Conservation (phyloP, 2,888 invertebrate genomes). For the Neoaliturus tenellus region DNA sequence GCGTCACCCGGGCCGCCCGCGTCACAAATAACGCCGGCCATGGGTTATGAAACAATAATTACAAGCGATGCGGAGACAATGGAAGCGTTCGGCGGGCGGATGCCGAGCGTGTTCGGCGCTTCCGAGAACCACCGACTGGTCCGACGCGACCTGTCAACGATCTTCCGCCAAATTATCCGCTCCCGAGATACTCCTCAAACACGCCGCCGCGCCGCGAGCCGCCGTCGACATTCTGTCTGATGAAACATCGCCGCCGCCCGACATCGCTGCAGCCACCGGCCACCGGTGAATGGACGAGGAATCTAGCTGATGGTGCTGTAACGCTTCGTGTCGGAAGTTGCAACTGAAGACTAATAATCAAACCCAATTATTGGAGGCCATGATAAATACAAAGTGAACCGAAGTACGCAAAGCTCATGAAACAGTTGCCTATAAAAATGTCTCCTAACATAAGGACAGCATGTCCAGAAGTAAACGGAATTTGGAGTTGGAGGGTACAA, state of each 20-base stretch:
- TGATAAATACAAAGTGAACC: too few relatives aligned
- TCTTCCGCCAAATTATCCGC: slow-evolving; percentile 13
- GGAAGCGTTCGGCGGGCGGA: background rate
- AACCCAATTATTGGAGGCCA: too few relatives aligned
- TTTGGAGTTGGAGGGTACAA: too few relatives aligned
- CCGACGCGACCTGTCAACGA: background rate
- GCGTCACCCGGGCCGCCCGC: background rate
- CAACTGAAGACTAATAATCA: too few relatives aligned
- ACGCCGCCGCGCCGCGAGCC: background rate
- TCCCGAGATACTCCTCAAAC: background rate
- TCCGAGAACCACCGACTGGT: slow-evolving; percentile 13
- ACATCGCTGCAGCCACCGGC: too few relatives aligned
- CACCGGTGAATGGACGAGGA: background rate
- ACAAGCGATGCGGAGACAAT: slow-evolving; percentile 20
- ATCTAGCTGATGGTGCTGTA: background rate
- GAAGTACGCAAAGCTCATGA: too few relatives aligned
- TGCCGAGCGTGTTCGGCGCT: slow-evolving; percentile 11
- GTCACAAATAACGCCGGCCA: slow-evolving; percentile 1
- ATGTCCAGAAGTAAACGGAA: too few relatives aligned
- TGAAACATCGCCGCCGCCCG: background rate
- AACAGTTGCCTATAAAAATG: too few relatives aligned
- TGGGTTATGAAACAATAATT: slow-evolving; percentile 29
- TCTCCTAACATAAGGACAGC: too few relatives aligned
- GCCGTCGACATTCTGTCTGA: background rate
- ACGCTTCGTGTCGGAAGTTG: too few relatives aligned